These are phyloP conservation scores for Pararge aegeria DNA, from an alignment of 1,140 invertebrate genomes.

Conservation along the genomic window DNA sequence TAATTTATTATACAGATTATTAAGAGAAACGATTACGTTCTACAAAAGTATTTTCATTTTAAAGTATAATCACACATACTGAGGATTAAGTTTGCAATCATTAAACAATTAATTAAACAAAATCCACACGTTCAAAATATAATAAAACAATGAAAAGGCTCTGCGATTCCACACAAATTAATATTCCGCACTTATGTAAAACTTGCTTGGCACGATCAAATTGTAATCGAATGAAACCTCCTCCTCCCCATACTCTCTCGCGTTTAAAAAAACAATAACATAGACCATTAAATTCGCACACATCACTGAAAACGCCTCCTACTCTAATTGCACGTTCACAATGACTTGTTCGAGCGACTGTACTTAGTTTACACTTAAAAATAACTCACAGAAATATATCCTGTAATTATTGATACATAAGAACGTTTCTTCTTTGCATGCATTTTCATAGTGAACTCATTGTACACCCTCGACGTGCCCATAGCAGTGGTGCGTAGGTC, in stretches of 20 bases:
- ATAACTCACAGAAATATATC: conserved; percentile 12
- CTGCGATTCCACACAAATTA: conserved; percentile 12
- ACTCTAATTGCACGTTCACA: conserved; percentile 63
- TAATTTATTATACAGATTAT: conserved; percentile 2
- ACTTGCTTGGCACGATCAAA: conserved; percentile 21
- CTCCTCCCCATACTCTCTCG: conserved; percentile 1
- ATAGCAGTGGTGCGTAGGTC: conserved; percentile 24
- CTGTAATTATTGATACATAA: conserved; percentile 15
- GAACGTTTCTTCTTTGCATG: conserved; percentile 11
- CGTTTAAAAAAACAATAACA: conserved; percentile 65
- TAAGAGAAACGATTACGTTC: no score
- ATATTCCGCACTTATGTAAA: background rate
- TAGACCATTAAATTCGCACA: conserved; percentile 69
- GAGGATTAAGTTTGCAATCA: no score
- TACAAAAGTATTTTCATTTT: no score
- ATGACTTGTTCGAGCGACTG: conserved; percentile 47
- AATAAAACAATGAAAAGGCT: conserved; percentile 10
- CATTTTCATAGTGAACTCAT: background rate
- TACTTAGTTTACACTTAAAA: conserved; percentile 21
- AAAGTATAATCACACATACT: no score
- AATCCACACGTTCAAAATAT: background rate
- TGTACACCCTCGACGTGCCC: conserved; percentile 17
- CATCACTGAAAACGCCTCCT: conserved; percentile 46
- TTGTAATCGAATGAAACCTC: conserved; percentile 26
- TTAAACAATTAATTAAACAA: background rate